Conservation (phyloP, 2,113 vertebrate species). For the Callocephalon fimbriatum region DNA sequence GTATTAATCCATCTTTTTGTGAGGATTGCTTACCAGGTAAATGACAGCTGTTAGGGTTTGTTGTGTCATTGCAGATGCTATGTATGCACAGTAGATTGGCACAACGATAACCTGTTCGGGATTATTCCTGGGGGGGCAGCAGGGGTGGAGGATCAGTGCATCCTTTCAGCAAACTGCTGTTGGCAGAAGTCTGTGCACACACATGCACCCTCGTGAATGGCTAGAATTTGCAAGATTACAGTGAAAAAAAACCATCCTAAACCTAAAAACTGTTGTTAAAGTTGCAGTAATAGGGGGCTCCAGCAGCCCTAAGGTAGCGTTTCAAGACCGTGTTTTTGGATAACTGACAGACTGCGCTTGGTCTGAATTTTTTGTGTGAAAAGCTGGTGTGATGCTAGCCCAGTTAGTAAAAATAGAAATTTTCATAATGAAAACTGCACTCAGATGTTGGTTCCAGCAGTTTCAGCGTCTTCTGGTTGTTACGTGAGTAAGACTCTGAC, state of each 20-base stretch:
- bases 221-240: background rate
- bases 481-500: background rate
- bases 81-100: background rate
- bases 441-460: background rate
- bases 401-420: background rate
- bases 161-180: background rate
- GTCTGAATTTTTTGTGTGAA: background rate
- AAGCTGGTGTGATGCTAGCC: background rate
- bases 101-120: background rate
- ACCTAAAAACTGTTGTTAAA: background rate
- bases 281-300: rapidly evolving
- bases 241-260: background rate
- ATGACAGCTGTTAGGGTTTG: background rate
- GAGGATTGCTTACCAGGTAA: background rate
- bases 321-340: background rate
- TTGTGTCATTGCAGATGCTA: background rate
- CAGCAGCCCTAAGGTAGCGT: rapidly evolving
- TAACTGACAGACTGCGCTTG: background rate
- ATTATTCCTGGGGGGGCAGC: background rate
- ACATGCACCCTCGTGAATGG: rapidly evolving
- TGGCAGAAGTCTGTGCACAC: background rate
- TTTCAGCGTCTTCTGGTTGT: background rate
- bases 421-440: background rate
- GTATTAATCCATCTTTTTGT: background rate
- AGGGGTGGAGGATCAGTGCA: background rate